Conservation (phyloP, 2,888 invertebrate species). For the Cephus nigrinus region DNA sequence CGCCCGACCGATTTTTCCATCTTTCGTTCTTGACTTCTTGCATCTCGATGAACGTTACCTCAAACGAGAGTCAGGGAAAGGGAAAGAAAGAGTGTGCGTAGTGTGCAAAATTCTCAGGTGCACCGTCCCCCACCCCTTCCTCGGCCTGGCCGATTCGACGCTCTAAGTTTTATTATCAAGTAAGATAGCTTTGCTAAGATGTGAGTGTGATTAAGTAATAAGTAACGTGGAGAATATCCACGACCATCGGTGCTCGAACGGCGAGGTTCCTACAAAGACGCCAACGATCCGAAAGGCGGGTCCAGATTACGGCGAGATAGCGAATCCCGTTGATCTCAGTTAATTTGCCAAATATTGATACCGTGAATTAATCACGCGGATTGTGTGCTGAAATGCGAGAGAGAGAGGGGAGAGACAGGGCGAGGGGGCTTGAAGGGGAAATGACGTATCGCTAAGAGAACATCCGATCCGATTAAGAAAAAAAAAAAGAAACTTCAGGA, state of each 20-base stretch:
- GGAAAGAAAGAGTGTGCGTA: background rate
- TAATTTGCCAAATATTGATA: background rate
- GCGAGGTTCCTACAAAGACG: background rate
- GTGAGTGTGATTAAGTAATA: constrained; percentile 19
- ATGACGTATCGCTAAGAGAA: background rate
- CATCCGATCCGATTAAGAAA: background rate
- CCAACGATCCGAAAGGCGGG: background rate
- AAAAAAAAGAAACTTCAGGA: background rate
- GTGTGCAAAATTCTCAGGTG: background rate
- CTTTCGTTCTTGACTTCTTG: background rate
- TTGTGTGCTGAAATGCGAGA: background rate
- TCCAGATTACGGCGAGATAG: background rate
- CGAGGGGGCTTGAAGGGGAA: background rate
- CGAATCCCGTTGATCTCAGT: background rate
- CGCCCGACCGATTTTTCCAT: background rate
- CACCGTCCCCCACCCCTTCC: background rate
- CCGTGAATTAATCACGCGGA: background rate
- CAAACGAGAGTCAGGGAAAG: background rate
- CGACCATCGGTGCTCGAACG: background rate
- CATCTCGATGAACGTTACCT: background rate
- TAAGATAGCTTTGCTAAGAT: constrained; percentile 18
- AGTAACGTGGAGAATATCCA: background rate
- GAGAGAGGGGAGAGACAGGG: constrained; percentile 9
- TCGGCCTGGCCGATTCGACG: background rate
- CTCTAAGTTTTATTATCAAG: constrained; percentile 4